A percentile compares a stretch with the other conserved stretches of the same genome.
Evolutionary conservation across 2,113 vertebrate species (phyloP).

Genomic region (Elachura formosa): DNA sequence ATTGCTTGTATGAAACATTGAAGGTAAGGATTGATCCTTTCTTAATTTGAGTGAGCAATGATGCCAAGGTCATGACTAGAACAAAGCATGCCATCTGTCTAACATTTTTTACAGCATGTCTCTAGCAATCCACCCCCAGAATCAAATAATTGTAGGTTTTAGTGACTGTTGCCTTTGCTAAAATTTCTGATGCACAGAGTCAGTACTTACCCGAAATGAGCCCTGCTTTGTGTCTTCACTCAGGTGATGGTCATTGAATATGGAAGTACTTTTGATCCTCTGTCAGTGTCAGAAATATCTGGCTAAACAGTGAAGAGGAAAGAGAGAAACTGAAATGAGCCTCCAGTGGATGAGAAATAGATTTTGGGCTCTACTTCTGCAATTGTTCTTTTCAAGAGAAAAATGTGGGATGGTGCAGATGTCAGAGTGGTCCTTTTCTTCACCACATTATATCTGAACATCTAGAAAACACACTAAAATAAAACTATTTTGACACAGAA

Average conservation of each 20-base stretch:
- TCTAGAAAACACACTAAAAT: neutral
- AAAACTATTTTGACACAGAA: neutral
- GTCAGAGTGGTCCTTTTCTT: neutral
- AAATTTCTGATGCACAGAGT: neutral
- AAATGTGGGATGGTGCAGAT: neutral
- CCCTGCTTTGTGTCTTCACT: accelerated
- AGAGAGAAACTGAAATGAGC: neutral
- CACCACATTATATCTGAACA: neutral
- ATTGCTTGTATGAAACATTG: neutral
- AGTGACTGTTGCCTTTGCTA: neutral
- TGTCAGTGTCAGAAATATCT: neutral
- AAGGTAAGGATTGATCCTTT: neutral
- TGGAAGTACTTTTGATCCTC: neutral
- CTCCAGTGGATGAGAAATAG: neutral
- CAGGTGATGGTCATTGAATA: neutral
- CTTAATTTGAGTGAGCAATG: neutral
- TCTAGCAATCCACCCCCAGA: neutral
- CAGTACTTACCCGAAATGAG: neutral
- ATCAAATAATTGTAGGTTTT: neutral
- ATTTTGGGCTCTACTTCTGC: neutral
- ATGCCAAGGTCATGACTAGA: neutral
- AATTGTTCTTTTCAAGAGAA: neutral
- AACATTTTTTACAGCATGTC: neutral
- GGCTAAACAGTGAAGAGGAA: neutral
- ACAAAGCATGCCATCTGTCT: neutral